Evolutionary conservation across 1,140 invertebrate species (phyloP), one percentile per base, ranked within the genome.

Genomic region (Drosophila malerkotliana): DNA sequence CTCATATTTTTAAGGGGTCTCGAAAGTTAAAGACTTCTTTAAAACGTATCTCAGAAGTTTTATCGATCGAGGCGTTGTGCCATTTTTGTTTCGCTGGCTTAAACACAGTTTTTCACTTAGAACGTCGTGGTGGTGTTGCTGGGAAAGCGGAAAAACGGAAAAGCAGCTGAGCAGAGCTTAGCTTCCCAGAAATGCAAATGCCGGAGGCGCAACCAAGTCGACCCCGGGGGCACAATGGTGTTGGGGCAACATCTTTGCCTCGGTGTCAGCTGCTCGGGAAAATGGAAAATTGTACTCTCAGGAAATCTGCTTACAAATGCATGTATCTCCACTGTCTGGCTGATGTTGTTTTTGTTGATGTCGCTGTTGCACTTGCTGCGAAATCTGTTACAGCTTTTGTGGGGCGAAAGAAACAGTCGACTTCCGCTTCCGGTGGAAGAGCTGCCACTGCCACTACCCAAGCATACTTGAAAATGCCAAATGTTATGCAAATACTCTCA

Each of bases 261-360:
- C 62, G 51, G 63, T 68, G 51, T 47, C 76, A 79, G 79, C 79
- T 84, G 69, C 69, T 69, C 68, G 85, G 69, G 83, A 75, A 85
- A 85, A 85, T 85, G 76, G 75, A 76, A 72, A 77, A 87, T 78
- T 77, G 57, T 66, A 63, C 78, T 82, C 56, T 28, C 64, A 82
- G 83, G 79, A 85, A 88, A 85, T 82, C 78, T 78, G 83, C 71
- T 88, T 87, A 69, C 76, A 79, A 83, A 79, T 83, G 79, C 79
- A 84, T 79, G 79, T 75, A 71, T 72, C 74, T 76, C 44, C 26
- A 30, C 68, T 45, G 55, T 49, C 52, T 47, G 48, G 32, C 45
- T 49, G 62, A 48, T 67, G 69, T 10, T 68, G 28, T 51, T 71
- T 44, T 15, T 28, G 5, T 28, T 28, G 26, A 28, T 28, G 26